Conservation (phyloP, 2,113 vertebrate species). For the Chloropsis cyanopogon region DNA sequence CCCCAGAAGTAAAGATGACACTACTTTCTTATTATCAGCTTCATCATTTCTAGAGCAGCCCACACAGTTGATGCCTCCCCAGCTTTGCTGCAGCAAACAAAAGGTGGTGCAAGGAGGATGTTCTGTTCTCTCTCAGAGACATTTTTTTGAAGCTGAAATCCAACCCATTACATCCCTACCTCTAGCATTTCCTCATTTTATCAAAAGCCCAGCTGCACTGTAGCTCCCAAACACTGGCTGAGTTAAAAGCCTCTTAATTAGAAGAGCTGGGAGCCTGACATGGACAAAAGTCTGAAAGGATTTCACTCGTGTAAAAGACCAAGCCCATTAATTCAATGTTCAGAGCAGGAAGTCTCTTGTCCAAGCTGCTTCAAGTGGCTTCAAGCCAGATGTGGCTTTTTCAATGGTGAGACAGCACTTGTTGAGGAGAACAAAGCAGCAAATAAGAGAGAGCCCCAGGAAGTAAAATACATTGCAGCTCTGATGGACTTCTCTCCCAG, state of each 20-base stretch:
- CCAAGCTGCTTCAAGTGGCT: neutral
- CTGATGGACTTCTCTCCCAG: neutral
- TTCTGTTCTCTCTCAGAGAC: neutral
- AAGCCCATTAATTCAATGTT: neutral
- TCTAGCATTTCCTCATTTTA: slow-evolving; percentile 1
- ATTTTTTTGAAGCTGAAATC: neutral
- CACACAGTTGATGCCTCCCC: fast-evolving
- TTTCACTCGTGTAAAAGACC: neutral
- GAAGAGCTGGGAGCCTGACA: neutral
- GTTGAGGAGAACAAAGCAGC: neutral
- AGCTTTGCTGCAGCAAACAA: neutral
- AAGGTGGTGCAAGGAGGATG: neutral
- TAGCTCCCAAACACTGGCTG: neutral
- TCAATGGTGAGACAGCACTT: neutral
- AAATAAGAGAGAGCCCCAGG: neutral
- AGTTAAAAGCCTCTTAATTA: slow-evolving; percentile 3
- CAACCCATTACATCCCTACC: neutral
- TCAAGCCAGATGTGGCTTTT: neutral
- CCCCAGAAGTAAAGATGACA: neutral
- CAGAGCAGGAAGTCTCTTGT: neutral
- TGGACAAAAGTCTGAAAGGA: neutral
- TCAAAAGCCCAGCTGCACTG: neutral
- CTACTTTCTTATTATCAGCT: neutral
- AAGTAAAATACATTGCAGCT: neutral
- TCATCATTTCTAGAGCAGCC: neutral